Evolutionary conservation across 2,797 vertebrate genomes (phyloP).

Genomic region (Pterois miles): DNA sequence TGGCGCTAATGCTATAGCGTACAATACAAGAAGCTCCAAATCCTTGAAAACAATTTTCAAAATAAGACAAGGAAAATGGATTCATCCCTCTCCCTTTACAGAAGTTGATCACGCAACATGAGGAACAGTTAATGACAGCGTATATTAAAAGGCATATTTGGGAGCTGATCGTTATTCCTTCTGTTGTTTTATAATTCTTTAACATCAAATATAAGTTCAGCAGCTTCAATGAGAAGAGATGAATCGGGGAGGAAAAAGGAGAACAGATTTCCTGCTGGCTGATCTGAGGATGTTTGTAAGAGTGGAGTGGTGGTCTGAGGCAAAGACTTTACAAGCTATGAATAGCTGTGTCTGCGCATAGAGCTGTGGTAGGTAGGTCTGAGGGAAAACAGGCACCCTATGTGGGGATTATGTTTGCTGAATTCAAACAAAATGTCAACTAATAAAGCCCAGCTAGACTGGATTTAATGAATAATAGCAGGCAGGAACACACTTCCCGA

Average conservation of each 20-base stretch:
- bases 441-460: slow-evolving; percentile 29
- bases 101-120: background rate
- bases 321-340: slow-evolving; percentile 35
- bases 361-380: slow-evolving; percentile 44
- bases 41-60: background rate
- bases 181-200: slow-evolving; percentile 12
- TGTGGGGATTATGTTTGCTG: slow-evolving; percentile 44
- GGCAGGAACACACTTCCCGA: background rate
- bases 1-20: no score
- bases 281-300: slow-evolving; percentile 18
- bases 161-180: background rate
- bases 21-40: background rate
- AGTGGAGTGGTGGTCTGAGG: slow-evolving; percentile 30
- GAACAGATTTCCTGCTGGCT: slow-evolving; percentile 29
- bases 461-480: slow-evolving; percentile 51
- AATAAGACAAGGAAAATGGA: background rate
- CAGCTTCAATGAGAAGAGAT: background rate
- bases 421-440: slow-evolving; percentile 57
- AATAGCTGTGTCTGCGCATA: slow-evolving; percentile 24
- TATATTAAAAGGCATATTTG: background rate
- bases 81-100: background rate
- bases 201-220: slow-evolving; percentile 13
- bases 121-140: background rate
- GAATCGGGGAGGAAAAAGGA: slow-evolving; percentile 14
- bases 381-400: slow-evolving; percentile 26